phyloP scores from a whole-genome alignment of 2,888 invertebrate genomes.

The Ischnura elegans region DNA sequence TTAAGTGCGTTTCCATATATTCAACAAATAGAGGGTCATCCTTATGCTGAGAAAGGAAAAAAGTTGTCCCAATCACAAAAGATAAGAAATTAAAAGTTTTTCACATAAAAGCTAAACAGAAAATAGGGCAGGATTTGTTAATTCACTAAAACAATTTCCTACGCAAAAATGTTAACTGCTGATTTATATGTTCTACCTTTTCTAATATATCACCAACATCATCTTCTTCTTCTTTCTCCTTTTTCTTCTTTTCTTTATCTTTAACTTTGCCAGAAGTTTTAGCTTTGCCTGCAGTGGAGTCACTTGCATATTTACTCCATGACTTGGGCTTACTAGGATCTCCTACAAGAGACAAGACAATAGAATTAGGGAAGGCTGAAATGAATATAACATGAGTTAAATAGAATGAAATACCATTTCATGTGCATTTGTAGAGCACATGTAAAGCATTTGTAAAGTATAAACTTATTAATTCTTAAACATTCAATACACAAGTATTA shows the following conservation, averaged over 20 bases:
- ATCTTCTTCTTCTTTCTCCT: slow-evolving; percentile 75
- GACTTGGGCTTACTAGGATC: slow-evolving; percentile 89
- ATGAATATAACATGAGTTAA: too few relatives aligned
- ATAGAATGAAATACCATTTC: too few relatives aligned
- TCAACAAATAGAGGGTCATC: slow-evolving; percentile 94
- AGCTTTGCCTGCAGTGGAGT: slow-evolving; percentile 84
- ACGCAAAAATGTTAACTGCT: too few relatives aligned
- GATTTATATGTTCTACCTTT: too few relatives aligned
- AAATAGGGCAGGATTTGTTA: too few relatives aligned
- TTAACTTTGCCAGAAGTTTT: slow-evolving; percentile 75
- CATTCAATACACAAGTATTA: not conserved
- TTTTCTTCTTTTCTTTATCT: slow-evolving; percentile 74
- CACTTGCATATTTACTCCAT: slow-evolving; percentile 95
- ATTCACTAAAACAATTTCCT: not conserved
- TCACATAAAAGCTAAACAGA: too few relatives aligned
- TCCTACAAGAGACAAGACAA: slow-evolving; percentile 74
- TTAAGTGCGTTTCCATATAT: slow-evolving; percentile 91
- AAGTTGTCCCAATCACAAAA: too few relatives aligned
- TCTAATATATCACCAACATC: slow-evolving; percentile 80
- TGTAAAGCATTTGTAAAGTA: too few relatives aligned
- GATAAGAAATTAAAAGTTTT: too few relatives aligned
- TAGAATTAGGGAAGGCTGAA: too few relatives aligned
- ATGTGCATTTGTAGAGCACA: too few relatives aligned
- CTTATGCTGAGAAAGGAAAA: slow-evolving; percentile 82
- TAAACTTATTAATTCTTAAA: too few relatives aligned